Percentiles rank a stretch among this genome's conserved stretches.
Evolutionary conservation across 2,888 invertebrate genomes (phyloP).

Genomic region (Eristalis pertinax): DNA sequence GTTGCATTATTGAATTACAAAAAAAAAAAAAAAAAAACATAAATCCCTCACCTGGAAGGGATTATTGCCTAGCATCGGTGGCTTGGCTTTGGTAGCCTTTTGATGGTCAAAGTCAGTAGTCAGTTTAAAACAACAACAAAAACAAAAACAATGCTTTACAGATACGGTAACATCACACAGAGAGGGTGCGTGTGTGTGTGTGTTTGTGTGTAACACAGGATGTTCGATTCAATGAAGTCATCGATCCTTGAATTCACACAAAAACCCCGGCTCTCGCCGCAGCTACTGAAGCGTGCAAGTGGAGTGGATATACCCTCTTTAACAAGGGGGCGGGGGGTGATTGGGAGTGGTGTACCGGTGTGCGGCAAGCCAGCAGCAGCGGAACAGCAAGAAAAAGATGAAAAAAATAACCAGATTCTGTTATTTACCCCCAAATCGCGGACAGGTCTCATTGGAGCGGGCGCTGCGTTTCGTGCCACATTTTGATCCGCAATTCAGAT

Average conservation of each 20-base stretch:
- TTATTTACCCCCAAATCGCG: conserved; percentile 66
- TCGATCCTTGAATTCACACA: conserved; percentile 71
- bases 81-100: conserved; percentile 49
- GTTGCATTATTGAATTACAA: conserved; percentile 69
- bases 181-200: conserved; percentile 46
- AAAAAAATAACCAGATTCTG: conserved; percentile 42
- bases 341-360: no score
- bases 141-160: conserved; percentile 13
- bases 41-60: conserved; percentile 62
- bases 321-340: conserved; percentile 2
- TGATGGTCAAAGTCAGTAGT: conserved; percentile 67
- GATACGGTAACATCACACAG: background rate
- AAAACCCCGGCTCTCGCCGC: background rate
- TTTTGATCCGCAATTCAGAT: conserved; percentile 60
- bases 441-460: conserved; percentile 52
- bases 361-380: no score
- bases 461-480: conserved; percentile 23
- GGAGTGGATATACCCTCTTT: conserved; percentile 23
- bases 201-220: conserved; percentile 57
- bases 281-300: background rate
- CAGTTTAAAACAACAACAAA: conserved; percentile 46
- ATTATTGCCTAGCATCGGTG: conserved; percentile 50
- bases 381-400: background rate
- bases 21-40: conserved; percentile 26
- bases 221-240: conserved; percentile 71